These are phyloP conservation scores for Phalacrocorax aristotelis DNA, from an alignment of 2,113 vertebrate genomes.

Conservation along the genomic window DNA sequence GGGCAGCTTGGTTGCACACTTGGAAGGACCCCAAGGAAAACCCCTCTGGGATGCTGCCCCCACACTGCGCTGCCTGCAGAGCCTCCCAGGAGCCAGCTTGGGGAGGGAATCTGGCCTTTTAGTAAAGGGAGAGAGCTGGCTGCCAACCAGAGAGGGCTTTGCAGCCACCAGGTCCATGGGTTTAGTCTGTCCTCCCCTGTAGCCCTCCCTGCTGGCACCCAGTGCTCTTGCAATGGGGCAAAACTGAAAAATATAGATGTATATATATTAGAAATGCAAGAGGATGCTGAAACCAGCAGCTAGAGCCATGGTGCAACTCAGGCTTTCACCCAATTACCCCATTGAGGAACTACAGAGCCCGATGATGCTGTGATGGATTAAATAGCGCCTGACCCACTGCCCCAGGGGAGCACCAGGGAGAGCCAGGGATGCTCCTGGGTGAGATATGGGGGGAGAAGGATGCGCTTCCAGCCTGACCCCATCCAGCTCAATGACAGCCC, in stretches of 20 bases:
- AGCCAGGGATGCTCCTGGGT: background rate
- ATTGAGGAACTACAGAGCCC: background rate
- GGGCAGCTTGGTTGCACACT: background rate
- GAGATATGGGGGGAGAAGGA: background rate
- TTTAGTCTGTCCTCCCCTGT: background rate
- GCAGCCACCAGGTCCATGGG: background rate
- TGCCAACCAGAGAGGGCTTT: background rate
- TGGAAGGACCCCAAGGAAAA: background rate
- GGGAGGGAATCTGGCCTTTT: background rate
- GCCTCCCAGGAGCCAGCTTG: background rate
- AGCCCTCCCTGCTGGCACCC: background rate
- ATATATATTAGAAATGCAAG: background rate
- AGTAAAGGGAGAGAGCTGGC: background rate
- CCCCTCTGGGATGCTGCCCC: background rate
- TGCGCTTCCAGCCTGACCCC: background rate
- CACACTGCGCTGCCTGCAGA: background rate
- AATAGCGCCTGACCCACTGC: background rate
- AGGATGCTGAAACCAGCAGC: background rate
- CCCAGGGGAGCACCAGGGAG: background rate
- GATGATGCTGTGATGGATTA: rapidly evolving
- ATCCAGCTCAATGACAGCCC: background rate
- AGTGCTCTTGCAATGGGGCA: background rate
- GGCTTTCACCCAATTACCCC: background rate
- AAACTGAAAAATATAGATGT: background rate
- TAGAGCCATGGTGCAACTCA: background rate